Percentiles rank a stretch among this genome's conserved stretches.
Evolutionary conservation across 2,797 vertebrate species (phyloP).

Genomic region (Cuculus canorus): DNA sequence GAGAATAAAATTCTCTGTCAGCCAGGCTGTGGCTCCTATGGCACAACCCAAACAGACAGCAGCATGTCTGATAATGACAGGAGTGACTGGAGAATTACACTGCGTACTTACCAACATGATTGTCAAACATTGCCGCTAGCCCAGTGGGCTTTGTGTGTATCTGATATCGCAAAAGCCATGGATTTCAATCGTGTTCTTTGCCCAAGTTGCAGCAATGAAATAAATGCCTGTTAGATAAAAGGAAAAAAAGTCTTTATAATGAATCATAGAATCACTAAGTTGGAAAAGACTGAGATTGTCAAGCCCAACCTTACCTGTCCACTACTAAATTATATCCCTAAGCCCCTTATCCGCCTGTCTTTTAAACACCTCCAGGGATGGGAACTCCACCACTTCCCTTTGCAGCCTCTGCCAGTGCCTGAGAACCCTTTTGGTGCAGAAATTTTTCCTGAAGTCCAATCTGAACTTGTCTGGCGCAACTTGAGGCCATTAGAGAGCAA

Average conservation of each 20-base stretch:
- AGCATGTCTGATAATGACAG: not conserved
- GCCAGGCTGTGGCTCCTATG: not conserved
- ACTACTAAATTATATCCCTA: too few relatives aligned
- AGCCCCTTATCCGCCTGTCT: too few relatives aligned
- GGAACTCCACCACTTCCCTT: too few relatives aligned
- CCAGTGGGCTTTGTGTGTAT: not conserved
- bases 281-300: too few relatives aligned
- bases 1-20: not conserved
- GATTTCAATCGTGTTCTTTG: not conserved
- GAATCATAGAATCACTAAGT: not conserved
- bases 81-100: not conserved
- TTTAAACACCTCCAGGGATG: too few relatives aligned
- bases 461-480: too few relatives aligned
- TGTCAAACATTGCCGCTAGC: not conserved
- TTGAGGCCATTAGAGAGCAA: not conserved
- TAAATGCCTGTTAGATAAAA: not conserved
- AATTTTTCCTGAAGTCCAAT: too few relatives aligned
- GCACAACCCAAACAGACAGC: not conserved
- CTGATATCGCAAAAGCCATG: not conserved
- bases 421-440: too few relatives aligned
- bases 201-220: not conserved
- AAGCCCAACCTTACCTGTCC: too few relatives aligned
- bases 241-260: not conserved
- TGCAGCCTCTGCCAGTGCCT: too few relatives aligned
- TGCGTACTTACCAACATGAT: accelerated